phyloP scores from a whole-genome alignment of 1,140 invertebrate species.

The Daktulosphaira vitifoliae region DNA sequence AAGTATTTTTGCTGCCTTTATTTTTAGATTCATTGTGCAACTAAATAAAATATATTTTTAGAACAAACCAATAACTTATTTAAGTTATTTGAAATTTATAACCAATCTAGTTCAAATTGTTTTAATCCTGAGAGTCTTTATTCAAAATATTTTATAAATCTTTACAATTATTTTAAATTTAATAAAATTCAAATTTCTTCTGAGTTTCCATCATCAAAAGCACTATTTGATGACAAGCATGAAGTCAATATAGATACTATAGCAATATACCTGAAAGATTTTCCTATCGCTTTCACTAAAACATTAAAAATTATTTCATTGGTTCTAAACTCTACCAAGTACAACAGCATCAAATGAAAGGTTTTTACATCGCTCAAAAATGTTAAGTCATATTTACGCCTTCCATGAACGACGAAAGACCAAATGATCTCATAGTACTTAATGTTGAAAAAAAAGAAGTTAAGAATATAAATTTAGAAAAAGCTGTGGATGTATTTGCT shows the following conservation, averaged over 20 bases:
- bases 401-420: too few relatives aligned
- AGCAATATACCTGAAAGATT: neutral
- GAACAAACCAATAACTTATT: constrained; percentile 5
- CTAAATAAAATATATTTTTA: neutral
- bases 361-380: neutral
- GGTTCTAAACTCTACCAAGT: neutral
- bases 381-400: too few relatives aligned
- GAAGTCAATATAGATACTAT: neutral
- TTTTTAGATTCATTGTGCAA: neutral
- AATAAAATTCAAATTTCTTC: neutral
- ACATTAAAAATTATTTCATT: constrained; percentile 14
- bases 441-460: too few relatives aligned
- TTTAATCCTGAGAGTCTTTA: neutral
- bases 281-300: neutral
- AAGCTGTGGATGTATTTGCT: too few relatives aligned
- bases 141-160: too few relatives aligned
- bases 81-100: neutral
- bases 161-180: too few relatives aligned
- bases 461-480: too few relatives aligned
- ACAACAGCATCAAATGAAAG: constrained; percentile 8
- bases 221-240: neutral
- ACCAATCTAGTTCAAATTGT: neutral
- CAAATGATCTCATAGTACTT: too few relatives aligned
- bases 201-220: constrained; percentile 9
- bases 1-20: neutral